Evolutionary conservation across 2,797 vertebrate genomes (phyloP), one percentile per base, ranked within the genome.

Genomic region (Enteromius trimaculatus): DNA sequence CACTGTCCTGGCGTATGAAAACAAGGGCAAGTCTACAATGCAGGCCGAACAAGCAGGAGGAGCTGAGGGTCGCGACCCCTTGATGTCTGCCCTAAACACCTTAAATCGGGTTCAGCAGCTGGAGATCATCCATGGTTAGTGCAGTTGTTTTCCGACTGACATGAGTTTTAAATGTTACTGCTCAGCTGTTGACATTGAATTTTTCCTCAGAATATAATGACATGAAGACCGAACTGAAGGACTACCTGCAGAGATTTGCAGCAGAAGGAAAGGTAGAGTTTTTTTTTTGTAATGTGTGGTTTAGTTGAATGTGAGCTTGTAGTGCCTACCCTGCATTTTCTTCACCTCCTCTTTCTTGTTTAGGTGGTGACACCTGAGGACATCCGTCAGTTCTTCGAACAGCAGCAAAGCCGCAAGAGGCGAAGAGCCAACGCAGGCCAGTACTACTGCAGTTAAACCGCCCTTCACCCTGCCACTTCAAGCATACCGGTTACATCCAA

Each of bases 201-300:
- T 29, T 58, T 69, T 17, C n/a, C 89, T 70, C 88, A 97, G 98
- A 96, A 66, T 99, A 99, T 92, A 99, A 99, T 19, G 97, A 99
- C 89, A 94, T 99, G 93, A 99, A 99, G 92, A 96, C 95, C 0
- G 98, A 99, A 81, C 93, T 99, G 88, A 99, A 96, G 75, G 98
- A 99, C 88, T 99, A 97, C 90, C 95, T 99, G 88, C 97, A 97
- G 92, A 95, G 92, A 49, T 99, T 99, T 89, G 98, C 97, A 79
- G 94, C 97, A 76, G 97, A 99, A 91, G 97, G 97, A 89, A 98
- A 97, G 94, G 98, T 99, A 92, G 91, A 88, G 17, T 29, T 26
- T 47, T 70, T 70, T 1, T 11, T 8, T 8, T 9, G 31, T 0
- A 19, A 11, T 6, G 11, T 23, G 37, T 1, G 19, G 1, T 44